phyloP scores from a whole-genome alignment of 2,888 invertebrate genomes.

The Leucoma salicis region DNA sequence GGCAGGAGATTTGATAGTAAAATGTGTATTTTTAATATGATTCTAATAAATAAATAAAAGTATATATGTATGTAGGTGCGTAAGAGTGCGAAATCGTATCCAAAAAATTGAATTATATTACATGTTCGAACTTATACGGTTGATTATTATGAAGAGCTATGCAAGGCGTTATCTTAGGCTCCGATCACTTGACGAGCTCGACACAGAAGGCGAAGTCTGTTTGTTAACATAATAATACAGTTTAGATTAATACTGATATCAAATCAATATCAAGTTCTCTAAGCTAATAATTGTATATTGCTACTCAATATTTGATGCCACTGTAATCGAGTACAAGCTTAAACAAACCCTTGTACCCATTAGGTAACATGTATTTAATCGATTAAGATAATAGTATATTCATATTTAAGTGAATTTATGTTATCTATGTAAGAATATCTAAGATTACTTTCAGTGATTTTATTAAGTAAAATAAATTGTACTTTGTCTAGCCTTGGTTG shows the following conservation, averaged over 20 bases:
- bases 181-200: constrained; percentile 24
- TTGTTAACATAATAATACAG: constrained; percentile 34
- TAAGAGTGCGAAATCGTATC: constrained; percentile 14
- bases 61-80: too few species aligned
- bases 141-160: constrained; percentile 33
- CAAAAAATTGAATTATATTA: constrained; percentile 15
- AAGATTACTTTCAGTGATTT: too few species aligned
- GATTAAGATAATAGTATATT: too few species aligned
- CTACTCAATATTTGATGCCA: background rate
- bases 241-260: constrained; percentile 22
- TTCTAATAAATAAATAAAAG: too few species aligned
- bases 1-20: too few species aligned
- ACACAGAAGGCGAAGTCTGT: constrained; percentile 20
- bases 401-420: too few species aligned
- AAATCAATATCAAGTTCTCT: constrained; percentile 17
- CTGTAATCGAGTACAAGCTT: background rate
- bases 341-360: too few species aligned
- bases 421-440: too few species aligned
- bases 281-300: constrained; percentile 6
- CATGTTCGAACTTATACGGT: constrained; percentile 32
- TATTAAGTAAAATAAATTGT: too few species aligned
- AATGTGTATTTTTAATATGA: constrained; percentile 3
- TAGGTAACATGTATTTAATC: too few species aligned
- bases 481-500: too few species aligned
- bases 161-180: constrained; percentile 26